These are phyloP conservation scores for Smithornis capensis DNA, from an alignment of 2,113 vertebrate genomes.

Conservation along the genomic window DNA sequence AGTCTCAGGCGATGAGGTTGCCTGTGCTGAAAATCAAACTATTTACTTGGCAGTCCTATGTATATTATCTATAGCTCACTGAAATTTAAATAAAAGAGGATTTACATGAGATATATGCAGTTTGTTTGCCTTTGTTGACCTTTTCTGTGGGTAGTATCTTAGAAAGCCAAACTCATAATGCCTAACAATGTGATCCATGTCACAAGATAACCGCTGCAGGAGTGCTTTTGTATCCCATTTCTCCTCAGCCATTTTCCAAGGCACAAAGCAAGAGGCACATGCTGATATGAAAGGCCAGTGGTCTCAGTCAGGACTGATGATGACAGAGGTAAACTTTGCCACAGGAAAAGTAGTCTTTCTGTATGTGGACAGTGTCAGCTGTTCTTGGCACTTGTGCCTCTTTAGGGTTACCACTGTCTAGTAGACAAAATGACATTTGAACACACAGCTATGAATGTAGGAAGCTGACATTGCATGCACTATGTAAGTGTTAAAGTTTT, in stretches of 20 bases:
- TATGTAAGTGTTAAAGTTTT: neutral
- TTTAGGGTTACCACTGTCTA: neutral
- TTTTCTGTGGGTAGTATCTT: neutral
- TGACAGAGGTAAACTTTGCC: neutral
- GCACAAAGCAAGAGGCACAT: neutral
- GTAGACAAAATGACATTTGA: neutral
- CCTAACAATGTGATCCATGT: fast-evolving
- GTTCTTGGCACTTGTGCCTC: neutral
- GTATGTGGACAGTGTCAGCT: neutral
- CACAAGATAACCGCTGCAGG: neutral
- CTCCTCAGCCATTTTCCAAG: neutral
- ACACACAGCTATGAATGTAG: neutral
- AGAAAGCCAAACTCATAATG: neutral
- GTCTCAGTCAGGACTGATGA: neutral
- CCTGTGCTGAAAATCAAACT: neutral
- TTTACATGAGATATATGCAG: neutral
- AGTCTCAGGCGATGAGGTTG: neutral
- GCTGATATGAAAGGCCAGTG: neutral
- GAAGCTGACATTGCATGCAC: neutral
- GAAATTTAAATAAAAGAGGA: neutral
- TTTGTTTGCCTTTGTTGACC: neutral
- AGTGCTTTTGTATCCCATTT: neutral
- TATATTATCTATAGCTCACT: neutral
- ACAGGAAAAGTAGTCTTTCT: neutral
- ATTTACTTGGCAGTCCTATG: neutral